Conservation (phyloP, 2,797 vertebrate species). For the Furcifer pardalis region DNA sequence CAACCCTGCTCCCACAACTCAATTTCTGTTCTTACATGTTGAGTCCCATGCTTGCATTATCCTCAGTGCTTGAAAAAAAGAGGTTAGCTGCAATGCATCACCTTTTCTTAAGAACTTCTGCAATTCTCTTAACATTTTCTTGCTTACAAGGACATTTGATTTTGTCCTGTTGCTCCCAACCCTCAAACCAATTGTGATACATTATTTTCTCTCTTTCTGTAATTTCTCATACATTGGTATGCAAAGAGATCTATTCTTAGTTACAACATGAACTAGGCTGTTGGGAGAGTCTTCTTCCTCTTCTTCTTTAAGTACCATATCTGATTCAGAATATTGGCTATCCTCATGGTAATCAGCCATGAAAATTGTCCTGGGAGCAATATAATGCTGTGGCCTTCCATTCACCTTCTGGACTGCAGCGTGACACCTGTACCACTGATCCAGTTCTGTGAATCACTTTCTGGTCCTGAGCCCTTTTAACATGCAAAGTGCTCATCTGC, state of each 20-base stretch:
- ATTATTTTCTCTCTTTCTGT: constrained; percentile 8
- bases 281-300: neutral
- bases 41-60: neutral
- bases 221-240: neutral
- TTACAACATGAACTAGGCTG: neutral
- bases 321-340: too few species aligned
- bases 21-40: neutral
- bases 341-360: too few species aligned
- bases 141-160: constrained; percentile 34
- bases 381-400: too few species aligned
- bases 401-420: too few species aligned
- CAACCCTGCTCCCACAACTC: neutral
- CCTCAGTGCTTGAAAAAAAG: neutral
- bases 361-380: too few species aligned
- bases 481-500: too few species aligned
- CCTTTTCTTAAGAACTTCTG: neutral
- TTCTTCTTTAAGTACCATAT: too few species aligned
- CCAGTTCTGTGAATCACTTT: too few species aligned
- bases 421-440: too few species aligned
- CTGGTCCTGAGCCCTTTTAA: too few species aligned
- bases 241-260: neutral
- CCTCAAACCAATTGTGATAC: constrained; percentile 3
- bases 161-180: neutral
- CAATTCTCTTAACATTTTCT: constrained; percentile 1
- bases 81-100: neutral